These are phyloP conservation scores for Cheirogaleus medius DNA, from an alignment of 2,113 vertebrate genomes.

Conservation along the genomic window DNA sequence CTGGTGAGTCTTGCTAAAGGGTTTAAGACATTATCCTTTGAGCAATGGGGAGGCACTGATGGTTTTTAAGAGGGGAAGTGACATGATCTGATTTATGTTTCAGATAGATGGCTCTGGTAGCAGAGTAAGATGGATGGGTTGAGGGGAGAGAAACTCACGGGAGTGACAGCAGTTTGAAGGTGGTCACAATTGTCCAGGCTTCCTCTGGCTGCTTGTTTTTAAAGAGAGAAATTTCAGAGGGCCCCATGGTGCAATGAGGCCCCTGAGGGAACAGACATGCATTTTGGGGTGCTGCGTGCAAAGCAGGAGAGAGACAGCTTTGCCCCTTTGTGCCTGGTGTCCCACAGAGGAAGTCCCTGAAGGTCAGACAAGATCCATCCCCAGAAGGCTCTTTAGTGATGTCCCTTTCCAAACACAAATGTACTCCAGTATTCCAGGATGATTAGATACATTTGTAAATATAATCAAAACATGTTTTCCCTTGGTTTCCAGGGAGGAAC, in stretches of 20 bases:
- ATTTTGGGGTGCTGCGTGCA: no score
- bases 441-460: conserved; percentile 69
- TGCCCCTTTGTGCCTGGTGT: background rate
- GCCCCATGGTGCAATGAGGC: background rate
- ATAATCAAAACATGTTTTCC: conserved; percentile 68
- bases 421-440: conserved; percentile 51
- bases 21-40: background rate
- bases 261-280: background rate
- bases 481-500: conserved; percentile 50
- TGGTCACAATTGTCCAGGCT: background rate
- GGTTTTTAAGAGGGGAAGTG: conserved; percentile 39
- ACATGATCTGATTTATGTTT: conserved; percentile 31
- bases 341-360: background rate
- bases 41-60: conserved; percentile 1
- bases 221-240: background rate
- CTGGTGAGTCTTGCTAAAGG: background rate
- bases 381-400: background rate
- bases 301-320: background rate
- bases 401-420: background rate
- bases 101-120: background rate
- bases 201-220: background rate
- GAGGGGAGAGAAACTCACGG: background rate
- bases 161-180: background rate
- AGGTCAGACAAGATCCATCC: background rate
- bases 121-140: background rate